A percentile compares a stretch with the other conserved stretches of the same genome.
phyloP scores from a whole-genome alignment of 2,113 vertebrate species.

The Peucedramus taeniatus region DNA sequence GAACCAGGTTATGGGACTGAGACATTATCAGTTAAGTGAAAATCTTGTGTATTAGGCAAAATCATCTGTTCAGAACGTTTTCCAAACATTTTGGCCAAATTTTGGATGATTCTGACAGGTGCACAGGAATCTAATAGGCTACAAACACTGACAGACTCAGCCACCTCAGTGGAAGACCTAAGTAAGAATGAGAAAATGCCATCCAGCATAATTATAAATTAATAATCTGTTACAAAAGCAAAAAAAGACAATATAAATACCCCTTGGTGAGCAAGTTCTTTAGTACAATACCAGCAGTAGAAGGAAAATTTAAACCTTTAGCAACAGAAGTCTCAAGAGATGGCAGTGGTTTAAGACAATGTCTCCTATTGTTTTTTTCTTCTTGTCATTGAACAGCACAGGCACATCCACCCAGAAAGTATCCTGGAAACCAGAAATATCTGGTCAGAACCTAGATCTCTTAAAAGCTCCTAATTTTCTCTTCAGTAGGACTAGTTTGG shows the following conservation, averaged over 20 bases:
- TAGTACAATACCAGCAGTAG: background rate
- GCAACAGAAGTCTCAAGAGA: background rate
- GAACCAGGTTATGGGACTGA: background rate
- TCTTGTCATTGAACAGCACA: background rate
- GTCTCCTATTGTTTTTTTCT: background rate
- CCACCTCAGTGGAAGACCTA: background rate
- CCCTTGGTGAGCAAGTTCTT: background rate
- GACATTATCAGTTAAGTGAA: background rate
- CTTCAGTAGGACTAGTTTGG: background rate
- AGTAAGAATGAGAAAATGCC: background rate
- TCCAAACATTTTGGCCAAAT: background rate
- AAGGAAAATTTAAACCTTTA: background rate
- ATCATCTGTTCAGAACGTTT: background rate
- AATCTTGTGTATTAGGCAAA: background rate
- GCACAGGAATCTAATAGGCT: background rate
- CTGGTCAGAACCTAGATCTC: background rate
- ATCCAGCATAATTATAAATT: background rate
- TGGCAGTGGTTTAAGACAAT: background rate
- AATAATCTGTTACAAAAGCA: background rate
- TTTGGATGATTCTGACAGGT: background rate
- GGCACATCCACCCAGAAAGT: background rate
- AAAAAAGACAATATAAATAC: background rate
- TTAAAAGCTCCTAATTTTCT: background rate
- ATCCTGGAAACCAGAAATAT: background rate
- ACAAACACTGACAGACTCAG: background rate